Base-by-base conservation (phyloP, 2,797 vertebrate species). In the Simalia tracyae region DNA sequence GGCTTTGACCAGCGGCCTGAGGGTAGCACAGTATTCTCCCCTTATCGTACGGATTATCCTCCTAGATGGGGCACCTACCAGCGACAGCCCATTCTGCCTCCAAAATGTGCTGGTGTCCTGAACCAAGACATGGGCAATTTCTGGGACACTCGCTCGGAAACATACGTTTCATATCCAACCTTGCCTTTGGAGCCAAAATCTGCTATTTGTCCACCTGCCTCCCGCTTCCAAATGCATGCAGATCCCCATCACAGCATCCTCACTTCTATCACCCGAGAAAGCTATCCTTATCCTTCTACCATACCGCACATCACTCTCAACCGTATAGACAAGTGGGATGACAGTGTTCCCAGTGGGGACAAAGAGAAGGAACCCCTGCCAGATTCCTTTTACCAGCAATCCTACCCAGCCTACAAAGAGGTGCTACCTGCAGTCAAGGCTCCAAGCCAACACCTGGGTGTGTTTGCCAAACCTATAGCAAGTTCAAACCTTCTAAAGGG, bases 311-410 rank as follows among this genome's bases (percentile, higher is more conserved):
- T 2, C 0, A 31, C 31, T 9, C 72, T 6, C 60, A 17, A 1
- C 12, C 76, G 76, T 7, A 81, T 46, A 81, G 87, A 89, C 87
- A 92, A 92, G 17, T 89, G 91, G 91, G 87, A 50, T 1, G 91
- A 92, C 87, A 60, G 26, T 19, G 56, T 89, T 11, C 81, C 87
- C 81, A 17, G 60, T 0, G 91, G 91, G 5, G 87, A 89, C 87
- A 85, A 85, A 2, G 87, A 59, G 3, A 89, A 92, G 54, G 22
- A 59, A 7, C 50, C 50, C 0, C 2, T 89, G 81, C 91, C 91
- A 0, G 50, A n/a, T 7, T 59, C 91, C 8, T 61, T 85, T 26
- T 89, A 89, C 76, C 72, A 85, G 87, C n/a, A 88, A 2, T 92
- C 91, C 8, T 92, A 89, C 50, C 87, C 46, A 3, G 4, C 50